A percentile compares a stretch with the other conserved stretches of the same genome.
phyloP scores from a whole-genome alignment of 2,797 vertebrate genomes.

The Melanotaenia parkinsoni region DNA sequence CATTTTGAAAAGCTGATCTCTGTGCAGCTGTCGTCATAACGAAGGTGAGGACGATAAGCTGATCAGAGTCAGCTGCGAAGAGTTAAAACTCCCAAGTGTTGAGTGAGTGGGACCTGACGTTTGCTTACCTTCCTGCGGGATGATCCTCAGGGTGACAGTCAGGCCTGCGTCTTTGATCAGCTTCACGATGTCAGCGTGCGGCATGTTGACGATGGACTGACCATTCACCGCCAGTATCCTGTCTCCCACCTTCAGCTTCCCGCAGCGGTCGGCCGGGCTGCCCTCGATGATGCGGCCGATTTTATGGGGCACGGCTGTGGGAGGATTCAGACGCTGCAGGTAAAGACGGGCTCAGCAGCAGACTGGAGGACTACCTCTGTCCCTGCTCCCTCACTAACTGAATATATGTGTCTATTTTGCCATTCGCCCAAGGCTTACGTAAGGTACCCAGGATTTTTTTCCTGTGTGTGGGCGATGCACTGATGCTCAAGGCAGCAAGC shows the following conservation, averaged over 20 bases:
- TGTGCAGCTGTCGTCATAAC: not conserved
- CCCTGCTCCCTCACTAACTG: slow-evolving; percentile 51
- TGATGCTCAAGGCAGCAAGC: slow-evolving; percentile 52
- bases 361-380: slow-evolving; percentile 41
- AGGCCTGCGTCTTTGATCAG: slow-evolving; percentile 99
- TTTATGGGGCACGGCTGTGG: slow-evolving; percentile 95
- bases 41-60: not conserved
- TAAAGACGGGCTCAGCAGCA: slow-evolving; percentile 36
- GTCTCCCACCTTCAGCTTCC: slow-evolving; percentile 97
- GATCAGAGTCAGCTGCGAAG: no score
- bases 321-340: slow-evolving; percentile 35
- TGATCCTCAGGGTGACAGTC: slow-evolving; percentile 95
- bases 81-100: no score
- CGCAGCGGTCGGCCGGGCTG: slow-evolving; percentile 96
- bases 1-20: not conserved
- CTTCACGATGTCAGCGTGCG: slow-evolving; percentile 98
- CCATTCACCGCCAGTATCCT: slow-evolving; percentile 96
- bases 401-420: slow-evolving; percentile 57
- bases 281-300: slow-evolving; percentile 98
- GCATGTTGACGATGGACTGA: slow-evolving; percentile 98
- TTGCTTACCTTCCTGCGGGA: slow-evolving; percentile 96
- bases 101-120: slow-evolving; percentile 5
- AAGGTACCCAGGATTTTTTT: slow-evolving; percentile 61
- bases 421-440: slow-evolving; percentile 67
- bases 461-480: slow-evolving; percentile 65